A percentile compares a stretch with the other conserved stretches of the same genome.
phyloP scores from a whole-genome alignment of 2,888 invertebrate species.

The Protodeltote pygarga region DNA sequence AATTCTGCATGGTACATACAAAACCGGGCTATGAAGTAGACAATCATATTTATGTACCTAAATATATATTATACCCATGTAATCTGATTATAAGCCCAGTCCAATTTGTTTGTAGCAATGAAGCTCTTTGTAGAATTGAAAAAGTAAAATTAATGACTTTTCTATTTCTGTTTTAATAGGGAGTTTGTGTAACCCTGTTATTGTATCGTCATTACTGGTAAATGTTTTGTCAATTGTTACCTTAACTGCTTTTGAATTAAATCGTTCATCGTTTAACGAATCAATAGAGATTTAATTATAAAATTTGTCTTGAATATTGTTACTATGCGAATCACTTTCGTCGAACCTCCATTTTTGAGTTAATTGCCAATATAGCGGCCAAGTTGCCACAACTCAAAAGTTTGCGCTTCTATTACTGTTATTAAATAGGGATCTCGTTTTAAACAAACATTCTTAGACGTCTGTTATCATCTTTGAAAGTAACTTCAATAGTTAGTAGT shows the following conservation, averaged over 20 bases:
- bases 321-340: too few species aligned
- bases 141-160: neutral
- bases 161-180: conserved; percentile 34
- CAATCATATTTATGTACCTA: conserved; percentile 12
- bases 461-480: conserved; percentile 1
- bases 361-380: too few species aligned
- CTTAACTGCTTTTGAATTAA: neutral
- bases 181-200: conserved; percentile 64
- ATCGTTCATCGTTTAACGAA: neutral
- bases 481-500: conserved; percentile 7
- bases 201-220: conserved; percentile 42
- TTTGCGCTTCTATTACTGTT: too few species aligned
- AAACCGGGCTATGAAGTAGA: conserved; percentile 30
- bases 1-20: conserved; percentile 62
- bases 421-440: too few species aligned
- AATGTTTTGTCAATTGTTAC: conserved; percentile 54
- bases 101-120: conserved; percentile 11
- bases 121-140: conserved; percentile 18
- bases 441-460: neutral
- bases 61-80: conserved; percentile 12
- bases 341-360: too few species aligned
- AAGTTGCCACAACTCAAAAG: too few species aligned
- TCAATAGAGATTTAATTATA: too few species aligned
- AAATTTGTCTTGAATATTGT: too few species aligned
- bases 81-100: conserved; percentile 23